phyloP scores from a whole-genome alignment of 1,140 invertebrate species.

The Aphelinus atriplicis region DNA sequence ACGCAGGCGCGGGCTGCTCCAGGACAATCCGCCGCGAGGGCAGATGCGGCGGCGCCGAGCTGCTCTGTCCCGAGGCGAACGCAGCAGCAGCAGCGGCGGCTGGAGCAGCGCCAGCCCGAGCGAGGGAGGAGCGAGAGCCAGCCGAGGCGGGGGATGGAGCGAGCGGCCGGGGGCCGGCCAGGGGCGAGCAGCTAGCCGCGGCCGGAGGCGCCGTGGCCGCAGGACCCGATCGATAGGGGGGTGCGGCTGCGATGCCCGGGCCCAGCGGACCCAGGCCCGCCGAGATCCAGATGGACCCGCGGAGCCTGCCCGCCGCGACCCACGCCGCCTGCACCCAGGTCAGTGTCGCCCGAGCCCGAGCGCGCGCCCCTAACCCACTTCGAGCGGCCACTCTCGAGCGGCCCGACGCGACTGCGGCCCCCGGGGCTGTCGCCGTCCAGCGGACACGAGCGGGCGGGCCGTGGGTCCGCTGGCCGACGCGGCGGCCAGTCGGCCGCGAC shows the following conservation, averaged over 20 bases:
- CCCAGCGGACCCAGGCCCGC: constrained; percentile 28
- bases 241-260: constrained; percentile 48
- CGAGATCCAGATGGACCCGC: constrained; percentile 60
- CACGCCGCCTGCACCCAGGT: constrained; percentile 18
- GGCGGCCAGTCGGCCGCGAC: constrained; percentile 22
- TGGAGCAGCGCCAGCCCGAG: constrained; percentile 35
- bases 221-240: constrained; percentile 55
- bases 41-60: constrained; percentile 41
- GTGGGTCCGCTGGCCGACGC: neutral
- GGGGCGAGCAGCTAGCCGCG: constrained; percentile 26
- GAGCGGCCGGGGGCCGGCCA: constrained; percentile 6
- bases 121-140: constrained; percentile 44
- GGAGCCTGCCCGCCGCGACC: constrained; percentile 46
- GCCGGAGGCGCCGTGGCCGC: constrained; percentile 41
- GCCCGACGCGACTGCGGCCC: neutral
- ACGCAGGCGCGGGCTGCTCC: neutral
- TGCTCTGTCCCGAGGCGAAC: neutral
- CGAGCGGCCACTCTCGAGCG: too few relatives aligned
- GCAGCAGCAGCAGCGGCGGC: constrained; percentile 38
- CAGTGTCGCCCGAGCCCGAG: neutral
- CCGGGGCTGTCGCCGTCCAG: neutral
- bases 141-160: constrained; percentile 27
- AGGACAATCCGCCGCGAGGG: neutral
- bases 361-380: too few relatives aligned
- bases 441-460: neutral